Evolutionary conservation across 2,888 invertebrate genomes (phyloP).

Genomic region (Patella pellucida): DNA sequence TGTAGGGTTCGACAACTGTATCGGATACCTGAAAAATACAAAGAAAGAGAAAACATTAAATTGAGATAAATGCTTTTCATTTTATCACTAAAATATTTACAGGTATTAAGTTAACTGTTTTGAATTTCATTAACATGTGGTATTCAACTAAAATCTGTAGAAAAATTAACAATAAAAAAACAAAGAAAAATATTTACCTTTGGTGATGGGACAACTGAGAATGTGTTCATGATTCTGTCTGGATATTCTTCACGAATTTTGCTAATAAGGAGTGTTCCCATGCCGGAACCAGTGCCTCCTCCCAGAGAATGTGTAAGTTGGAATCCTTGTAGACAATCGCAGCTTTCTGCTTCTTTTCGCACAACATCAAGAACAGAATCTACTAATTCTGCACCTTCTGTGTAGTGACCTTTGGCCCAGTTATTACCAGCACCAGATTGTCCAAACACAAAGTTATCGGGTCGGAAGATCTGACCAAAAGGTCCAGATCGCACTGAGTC

Average conservation of each 20-base stretch:
- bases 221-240: constrained; percentile 7
- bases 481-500: not conserved
- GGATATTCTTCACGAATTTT: constrained; percentile 8
- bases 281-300: not conserved
- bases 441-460: constrained; percentile 9
- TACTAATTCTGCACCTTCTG: constrained; percentile 6
- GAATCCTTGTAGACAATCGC: constrained; percentile 5
- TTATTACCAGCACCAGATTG: constrained; percentile 5
- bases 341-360: not conserved
- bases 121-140: too few species aligned
- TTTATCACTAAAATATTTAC: too few species aligned
- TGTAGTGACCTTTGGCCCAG: constrained; percentile 5
- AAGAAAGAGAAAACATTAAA: too few species aligned
- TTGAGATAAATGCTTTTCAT: too few species aligned
- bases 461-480: constrained; percentile 6
- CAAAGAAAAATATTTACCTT: not conserved
- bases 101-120: too few species aligned
- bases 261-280: not conserved
- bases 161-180: not conserved
- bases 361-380: constrained; percentile 4
- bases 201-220: constrained; percentile 6
- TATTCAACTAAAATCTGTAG: too few species aligned
- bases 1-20: constrained; percentile 1
- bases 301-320: constrained; percentile 2
- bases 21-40: not conserved